A percentile compares a stretch with the other conserved stretches of the same genome.
These are phyloP conservation scores for Chamaetylas fuelleborni DNA, from an alignment of 2,113 vertebrate species.

Conservation along the genomic window DNA sequence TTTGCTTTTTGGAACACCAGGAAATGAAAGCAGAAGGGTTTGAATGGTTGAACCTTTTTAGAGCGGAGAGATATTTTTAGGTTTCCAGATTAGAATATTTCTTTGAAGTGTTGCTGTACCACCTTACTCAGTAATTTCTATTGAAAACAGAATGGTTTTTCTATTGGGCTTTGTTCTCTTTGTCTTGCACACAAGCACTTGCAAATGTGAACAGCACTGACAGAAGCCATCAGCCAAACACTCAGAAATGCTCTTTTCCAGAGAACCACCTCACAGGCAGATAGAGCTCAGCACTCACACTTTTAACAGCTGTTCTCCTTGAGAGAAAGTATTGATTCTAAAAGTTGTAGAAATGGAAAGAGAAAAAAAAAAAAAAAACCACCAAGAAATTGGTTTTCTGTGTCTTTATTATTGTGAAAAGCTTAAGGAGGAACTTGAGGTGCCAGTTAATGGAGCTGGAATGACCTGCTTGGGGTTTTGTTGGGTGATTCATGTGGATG, in stretches of 20 bases:
- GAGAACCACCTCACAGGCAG: not conserved
- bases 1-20: not conserved
- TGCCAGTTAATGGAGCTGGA: not conserved
- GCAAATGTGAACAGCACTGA: not conserved
- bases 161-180: not conserved
- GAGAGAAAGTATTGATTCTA: not conserved
- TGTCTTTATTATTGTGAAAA: not conserved
- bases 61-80: not conserved
- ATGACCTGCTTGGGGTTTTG: not conserved
- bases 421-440: not conserved
- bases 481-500: not conserved
- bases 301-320: not conserved
- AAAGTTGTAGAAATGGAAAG: not conserved
- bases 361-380: not conserved
- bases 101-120: not conserved
- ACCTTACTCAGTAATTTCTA: not conserved
- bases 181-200: not conserved
- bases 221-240: not conserved
- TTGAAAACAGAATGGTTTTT: not conserved
- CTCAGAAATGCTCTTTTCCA: not conserved
- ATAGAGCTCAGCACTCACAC: not conserved
- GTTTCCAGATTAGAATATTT: not conserved
- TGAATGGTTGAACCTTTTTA: not conserved
- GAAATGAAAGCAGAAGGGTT: not conserved
- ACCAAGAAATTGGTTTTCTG: not conserved